Percentiles rank a stretch among this genome's conserved stretches.
Evolutionary conservation across 1,140 invertebrate genomes (phyloP).

Genomic region (Orchesella cincta): DNA sequence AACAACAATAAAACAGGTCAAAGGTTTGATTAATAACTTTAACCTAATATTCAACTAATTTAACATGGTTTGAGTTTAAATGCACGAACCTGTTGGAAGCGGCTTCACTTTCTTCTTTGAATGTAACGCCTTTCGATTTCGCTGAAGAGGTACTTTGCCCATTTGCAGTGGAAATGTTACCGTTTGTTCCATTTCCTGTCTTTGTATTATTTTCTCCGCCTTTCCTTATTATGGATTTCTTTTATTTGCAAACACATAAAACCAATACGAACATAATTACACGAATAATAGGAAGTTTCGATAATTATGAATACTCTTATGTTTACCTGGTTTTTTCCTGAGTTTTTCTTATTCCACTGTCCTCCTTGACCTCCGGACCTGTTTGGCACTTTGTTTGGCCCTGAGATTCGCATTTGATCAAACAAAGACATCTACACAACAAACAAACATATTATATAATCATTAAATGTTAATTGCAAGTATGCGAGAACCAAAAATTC

Average conservation of each 20-base stretch:
- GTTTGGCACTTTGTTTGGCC: constrained; percentile 38
- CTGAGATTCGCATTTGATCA: constrained; percentile 33
- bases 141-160: background rate
- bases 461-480: background rate
- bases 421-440: constrained; percentile 18
- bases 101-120: constrained; percentile 10
- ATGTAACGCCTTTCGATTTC: constrained; percentile 25
- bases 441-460: too few species aligned
- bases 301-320: background rate
- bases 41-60: background rate
- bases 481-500: too few species aligned
- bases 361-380: background rate
- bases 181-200: constrained; percentile 3
- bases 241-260: too few species aligned
- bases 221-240: constrained; percentile 46
- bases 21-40: background rate
- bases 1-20: background rate
- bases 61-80: background rate
- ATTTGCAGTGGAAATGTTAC: constrained; percentile 2
- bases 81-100: background rate
- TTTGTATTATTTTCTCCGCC: constrained; percentile 22
- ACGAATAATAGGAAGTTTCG: background rate
- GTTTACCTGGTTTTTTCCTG: constrained; percentile 25
- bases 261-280: background rate
- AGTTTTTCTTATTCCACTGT: constrained; percentile 11